phyloP scores from a whole-genome alignment of 2,888 invertebrate genomes.

The Oligia strigilis region DNA sequence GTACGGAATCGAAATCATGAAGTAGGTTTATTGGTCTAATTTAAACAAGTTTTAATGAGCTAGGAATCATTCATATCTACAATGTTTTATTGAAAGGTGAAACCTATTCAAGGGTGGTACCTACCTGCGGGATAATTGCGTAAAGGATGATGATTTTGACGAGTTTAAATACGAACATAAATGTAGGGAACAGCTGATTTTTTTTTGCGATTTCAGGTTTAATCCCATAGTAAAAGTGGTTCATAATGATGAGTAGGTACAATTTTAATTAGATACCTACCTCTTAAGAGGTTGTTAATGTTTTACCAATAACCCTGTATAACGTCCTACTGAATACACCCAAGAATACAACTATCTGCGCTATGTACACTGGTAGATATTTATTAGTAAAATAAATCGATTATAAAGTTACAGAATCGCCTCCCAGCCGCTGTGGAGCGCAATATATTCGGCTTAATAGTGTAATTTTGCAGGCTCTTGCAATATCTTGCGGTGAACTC shows the following conservation, averaged over 20 bases:
- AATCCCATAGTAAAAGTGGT: too few relatives aligned
- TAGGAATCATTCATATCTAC: neutral
- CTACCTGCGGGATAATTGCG: too few relatives aligned
- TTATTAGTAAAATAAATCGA: constrained; percentile 73
- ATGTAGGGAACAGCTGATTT: too few relatives aligned
- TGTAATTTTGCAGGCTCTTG: constrained; percentile 80
- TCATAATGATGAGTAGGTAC: too few relatives aligned
- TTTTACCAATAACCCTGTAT: too few relatives aligned
- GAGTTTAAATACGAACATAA: too few relatives aligned
- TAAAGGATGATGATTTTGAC: too few relatives aligned
- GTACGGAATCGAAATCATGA: neutral
- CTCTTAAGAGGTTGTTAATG: too few relatives aligned
- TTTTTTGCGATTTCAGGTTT: too few relatives aligned
- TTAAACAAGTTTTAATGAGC: neutral
- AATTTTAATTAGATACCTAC: too few relatives aligned
- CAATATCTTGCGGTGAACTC: constrained; percentile 80
- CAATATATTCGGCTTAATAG: constrained; percentile 82
- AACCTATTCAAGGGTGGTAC: neutral
- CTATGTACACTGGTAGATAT: constrained; percentile 3
- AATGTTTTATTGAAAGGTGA: neutral
- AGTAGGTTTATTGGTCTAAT: neutral
- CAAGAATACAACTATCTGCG: neutral
- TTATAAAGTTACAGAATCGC: constrained; percentile 73
- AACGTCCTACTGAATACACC: neutral
- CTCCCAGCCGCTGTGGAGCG: constrained; percentile 71